Base-by-base conservation (phyloP, 2,888 invertebrate species). In the Drosophila aldrichi region DNA sequence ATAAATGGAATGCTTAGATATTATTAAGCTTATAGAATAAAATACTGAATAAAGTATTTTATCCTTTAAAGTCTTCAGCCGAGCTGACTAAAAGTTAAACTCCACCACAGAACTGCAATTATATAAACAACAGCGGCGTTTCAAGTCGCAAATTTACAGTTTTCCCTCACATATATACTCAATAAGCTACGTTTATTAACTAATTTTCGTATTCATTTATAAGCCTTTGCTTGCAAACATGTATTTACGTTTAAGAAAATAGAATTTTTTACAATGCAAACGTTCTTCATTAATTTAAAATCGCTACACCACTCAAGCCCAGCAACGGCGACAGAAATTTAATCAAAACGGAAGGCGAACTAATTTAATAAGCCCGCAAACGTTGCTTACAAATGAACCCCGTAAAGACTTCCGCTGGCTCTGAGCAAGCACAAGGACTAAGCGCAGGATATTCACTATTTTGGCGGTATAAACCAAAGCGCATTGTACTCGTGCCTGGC, bases 331-430 rank as follows among this genome's bases (percentile, higher is more conserved):
- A 20, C 20, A 22, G 52, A 60, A 78, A 74, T 64, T 57, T 64
- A 61, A 79, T 74, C 66, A 63, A 29, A 38, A 38, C 32, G 36
- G 40, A 61, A 59, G 49, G 34, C 34, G 29, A 46, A 55, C 69
- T 77, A 79, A 79, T 79, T 79, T 77, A 81, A 81, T 81, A 77
- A 79, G 81, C 69, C 69, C 56, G 58, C 55, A 43, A 79, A 66
- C 44, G 61, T 51, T 72, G 54, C 65, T 65, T 62, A 77, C 68
- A 72, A 76, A 63, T 67, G 57, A 63, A 67, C 66, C 69, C 69
- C 34, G 60, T 64, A 63, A 77, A 49, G 70, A 63, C 63, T 59
- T 56, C 20, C 60, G 48, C 32, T 9, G 10, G 25, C 58, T 51
- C 48, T 61, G 60, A 25, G 8, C 29, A 29, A 58, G n/a, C 29